These are phyloP conservation scores for Oxygymnocypris stewartii DNA, from an alignment of 2,113 vertebrate genomes.

Conservation along the genomic window DNA sequence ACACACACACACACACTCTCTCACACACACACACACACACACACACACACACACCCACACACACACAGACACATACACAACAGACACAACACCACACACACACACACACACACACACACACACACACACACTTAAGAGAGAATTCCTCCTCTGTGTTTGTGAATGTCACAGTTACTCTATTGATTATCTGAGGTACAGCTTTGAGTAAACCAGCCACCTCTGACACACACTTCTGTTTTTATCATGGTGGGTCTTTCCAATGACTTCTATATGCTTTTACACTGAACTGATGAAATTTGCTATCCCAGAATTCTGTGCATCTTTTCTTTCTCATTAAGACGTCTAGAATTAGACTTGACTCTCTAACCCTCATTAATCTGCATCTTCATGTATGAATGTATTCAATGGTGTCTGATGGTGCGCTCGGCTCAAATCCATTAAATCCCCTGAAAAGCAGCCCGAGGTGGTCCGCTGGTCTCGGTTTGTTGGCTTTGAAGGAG, in stretches of 20 bases:
- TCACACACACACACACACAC: too few species aligned
- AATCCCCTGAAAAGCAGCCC: neutral
- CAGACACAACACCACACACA: too few species aligned
- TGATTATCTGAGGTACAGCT: conserved; percentile 30
- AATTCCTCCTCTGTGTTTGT: conserved; percentile 3
- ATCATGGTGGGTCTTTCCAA: neutral
- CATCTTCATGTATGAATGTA: neutral
- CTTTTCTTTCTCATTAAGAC: neutral
- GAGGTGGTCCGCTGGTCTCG: neutral
- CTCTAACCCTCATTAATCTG: neutral
- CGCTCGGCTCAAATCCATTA: neutral
- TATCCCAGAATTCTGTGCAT: neutral
- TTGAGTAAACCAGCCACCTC: conserved; percentile 3
- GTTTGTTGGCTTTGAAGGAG: neutral
- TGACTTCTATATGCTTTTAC: neutral
- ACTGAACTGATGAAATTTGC: neutral
- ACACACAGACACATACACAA: too few species aligned
- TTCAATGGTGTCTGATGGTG: neutral
- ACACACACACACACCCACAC: too few species aligned
- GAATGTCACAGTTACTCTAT: conserved; percentile 5
- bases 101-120: conserved; percentile 3
- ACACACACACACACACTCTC: neutral
- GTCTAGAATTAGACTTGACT: neutral
- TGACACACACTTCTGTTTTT: neutral
- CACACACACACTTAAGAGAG: neutral